Evolutionary conservation across 2,888 invertebrate species (phyloP), one percentile per base, ranked within the genome.

Genomic region (Rapana venosa): DNA sequence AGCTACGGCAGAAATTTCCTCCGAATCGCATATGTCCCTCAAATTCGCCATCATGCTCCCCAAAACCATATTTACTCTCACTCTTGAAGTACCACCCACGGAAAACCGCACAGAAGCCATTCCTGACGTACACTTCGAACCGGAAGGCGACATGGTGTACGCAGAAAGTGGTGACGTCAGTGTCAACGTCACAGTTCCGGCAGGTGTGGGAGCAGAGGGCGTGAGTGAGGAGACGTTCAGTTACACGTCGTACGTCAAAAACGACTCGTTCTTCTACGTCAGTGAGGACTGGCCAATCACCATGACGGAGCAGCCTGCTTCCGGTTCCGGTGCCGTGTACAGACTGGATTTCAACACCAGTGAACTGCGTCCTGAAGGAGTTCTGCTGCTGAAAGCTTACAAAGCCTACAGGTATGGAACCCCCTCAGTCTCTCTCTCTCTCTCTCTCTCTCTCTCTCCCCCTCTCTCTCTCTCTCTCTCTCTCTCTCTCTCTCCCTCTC

Each of bases 141-240:
- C 74, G 35, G 87, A 66, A 58, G 86, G 66, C 56, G 58, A 66
- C 35, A 61, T 79, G 35, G 79, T 79, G 32, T 79, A 79, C 79
- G 11, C 32, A 22, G 32, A 79, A 35, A 79, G 32, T 35, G 79
- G 79, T 35, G 79, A 79, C 79, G 79, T 79, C 79, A 35, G 35
- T n/a, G n/a, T 35, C 35, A 6, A 20, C 20, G 79, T 35, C 79
- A 35, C 35, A 35, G 26, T n/a, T 22, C 15, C n/a, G 4, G 35
- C 32, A 17, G 79, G 79, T 20, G 35, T 11, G 35, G 79, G 79
- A 17, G 15, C 1, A 15, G 61, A 61, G 20, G 61, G 20, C 22
- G 61, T 61, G 61, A 22, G 15, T 15, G 61, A 61, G 20, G 61
- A 61, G 61, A 8, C 22, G n/a, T n/a, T 74, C 22, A 74, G 4